phyloP scores from a whole-genome alignment of 2,797 vertebrate genomes.

The Arctocebus calabarensis region DNA sequence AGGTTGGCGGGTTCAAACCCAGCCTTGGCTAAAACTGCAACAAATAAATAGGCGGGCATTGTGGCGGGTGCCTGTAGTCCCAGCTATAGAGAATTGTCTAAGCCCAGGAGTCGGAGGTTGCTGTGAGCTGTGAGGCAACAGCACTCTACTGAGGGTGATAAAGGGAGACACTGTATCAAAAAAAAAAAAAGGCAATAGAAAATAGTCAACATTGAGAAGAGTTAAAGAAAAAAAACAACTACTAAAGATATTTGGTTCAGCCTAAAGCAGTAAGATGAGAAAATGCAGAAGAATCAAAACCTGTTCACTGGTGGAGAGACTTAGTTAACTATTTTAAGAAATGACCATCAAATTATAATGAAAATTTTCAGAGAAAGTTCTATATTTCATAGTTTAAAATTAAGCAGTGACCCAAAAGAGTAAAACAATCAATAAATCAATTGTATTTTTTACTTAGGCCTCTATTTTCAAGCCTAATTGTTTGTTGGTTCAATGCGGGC shows the following conservation, averaged over 20 bases:
- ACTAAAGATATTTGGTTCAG: not conserved
- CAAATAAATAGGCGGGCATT: too few relatives aligned
- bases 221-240: not conserved
- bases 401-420: slow-evolving; percentile 37
- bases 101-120: too few relatives aligned
- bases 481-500: slow-evolving; percentile 73
- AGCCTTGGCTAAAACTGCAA: too few relatives aligned
- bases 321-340: slow-evolving; percentile 40
- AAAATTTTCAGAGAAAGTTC: slow-evolving; percentile 49
- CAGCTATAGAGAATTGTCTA: too few relatives aligned
- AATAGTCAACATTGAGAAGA: not conserved
- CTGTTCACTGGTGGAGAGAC: not conserved
- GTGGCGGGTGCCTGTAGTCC: too few relatives aligned
- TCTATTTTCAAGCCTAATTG: slow-evolving; percentile 71
- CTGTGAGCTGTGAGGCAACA: too few relatives aligned
- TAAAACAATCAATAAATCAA: slow-evolving; percentile 33
- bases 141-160: too few relatives aligned
- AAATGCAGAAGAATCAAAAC: slow-evolving; percentile 7
- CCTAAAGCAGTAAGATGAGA: not conserved
- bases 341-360: not conserved
- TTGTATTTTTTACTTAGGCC: slow-evolving; percentile 56
- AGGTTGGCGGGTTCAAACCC: too few relatives aligned
- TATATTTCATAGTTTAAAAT: not conserved
- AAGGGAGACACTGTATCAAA: too few relatives aligned
- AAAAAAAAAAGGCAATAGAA: not conserved